Conservation (phyloP, 2,797 vertebrate species). For the Eurystomus glaucurus region DNA sequence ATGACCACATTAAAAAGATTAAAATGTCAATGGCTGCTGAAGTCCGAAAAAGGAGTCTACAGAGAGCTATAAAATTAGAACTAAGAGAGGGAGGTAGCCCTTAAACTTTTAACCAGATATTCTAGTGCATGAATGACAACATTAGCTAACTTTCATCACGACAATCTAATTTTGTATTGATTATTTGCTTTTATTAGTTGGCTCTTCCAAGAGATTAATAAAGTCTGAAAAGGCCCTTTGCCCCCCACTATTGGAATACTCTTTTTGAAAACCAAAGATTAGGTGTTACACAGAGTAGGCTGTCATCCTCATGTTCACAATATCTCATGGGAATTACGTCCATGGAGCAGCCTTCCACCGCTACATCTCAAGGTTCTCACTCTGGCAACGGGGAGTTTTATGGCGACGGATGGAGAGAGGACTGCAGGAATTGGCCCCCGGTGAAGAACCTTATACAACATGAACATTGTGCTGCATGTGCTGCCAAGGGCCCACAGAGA, state of each 20-base stretch:
- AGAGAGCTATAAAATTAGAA: slow-evolving; percentile 84
- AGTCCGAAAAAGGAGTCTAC: slow-evolving; percentile 81
- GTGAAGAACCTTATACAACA: slow-evolving; percentile 75
- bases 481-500: slow-evolving; percentile 76
- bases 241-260: neutral
- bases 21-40: slow-evolving; percentile 85
- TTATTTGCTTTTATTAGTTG: slow-evolving; percentile 80
- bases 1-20: slow-evolving; percentile 85
- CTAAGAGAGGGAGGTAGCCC: slow-evolving; percentile 77
- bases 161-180: slow-evolving; percentile 81
- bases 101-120: slow-evolving; percentile 83
- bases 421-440: slow-evolving; percentile 68
- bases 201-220: slow-evolving; percentile 75
- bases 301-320: slow-evolving; percentile 63
- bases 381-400: slow-evolving; percentile 56
- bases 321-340: slow-evolving; percentile 24
- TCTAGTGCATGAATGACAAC: slow-evolving; percentile 78
- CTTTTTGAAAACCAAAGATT: slow-evolving; percentile 38
- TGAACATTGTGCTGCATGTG: slow-evolving; percentile 72
- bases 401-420: slow-evolving; percentile 61
- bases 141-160: slow-evolving; percentile 81
- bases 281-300: slow-evolving; percentile 26
- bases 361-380: slow-evolving; percentile 62
- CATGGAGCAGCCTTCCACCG: slow-evolving; percentile 24
- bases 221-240: slow-evolving; percentile 40